Evolutionary conservation across 2,888 invertebrate species (phyloP).

Genomic region (Gastrophysa polygoni): DNA sequence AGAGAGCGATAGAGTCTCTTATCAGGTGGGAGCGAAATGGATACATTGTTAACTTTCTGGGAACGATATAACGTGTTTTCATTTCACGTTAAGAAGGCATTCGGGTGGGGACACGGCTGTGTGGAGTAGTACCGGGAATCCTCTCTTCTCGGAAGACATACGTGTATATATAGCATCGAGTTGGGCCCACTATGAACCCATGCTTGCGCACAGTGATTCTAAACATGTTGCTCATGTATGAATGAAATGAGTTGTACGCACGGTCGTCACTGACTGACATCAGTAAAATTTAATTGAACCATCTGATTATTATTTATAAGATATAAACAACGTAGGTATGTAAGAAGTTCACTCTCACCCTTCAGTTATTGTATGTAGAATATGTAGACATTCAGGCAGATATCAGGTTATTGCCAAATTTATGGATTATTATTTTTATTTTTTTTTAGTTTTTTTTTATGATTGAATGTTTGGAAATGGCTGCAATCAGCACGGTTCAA

Average conservation of each 20-base stretch:
- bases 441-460: too few species aligned
- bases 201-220: conserved; percentile 28
- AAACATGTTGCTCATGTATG: conserved; percentile 25
- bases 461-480: too few species aligned
- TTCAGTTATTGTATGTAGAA: too few species aligned
- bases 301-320: neutral
- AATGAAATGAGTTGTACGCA: conserved; percentile 7
- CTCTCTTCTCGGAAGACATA: conserved; percentile 51
- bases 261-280: neutral
- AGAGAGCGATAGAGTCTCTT: conserved; percentile 8
- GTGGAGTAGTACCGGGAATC: conserved; percentile 55
- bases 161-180: conserved; percentile 33
- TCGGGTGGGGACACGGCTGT: conserved; percentile 38
- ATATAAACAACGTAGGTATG: neutral
- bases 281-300: neutral
- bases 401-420: too few species aligned
- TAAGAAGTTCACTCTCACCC: too few species aligned
- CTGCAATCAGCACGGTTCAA: too few species aligned
- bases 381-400: too few species aligned
- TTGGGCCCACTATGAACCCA: conserved; percentile 35
- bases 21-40: conserved; percentile 19
- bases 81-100: conserved; percentile 52
- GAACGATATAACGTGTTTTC: conserved; percentile 57
- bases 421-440: too few species aligned
- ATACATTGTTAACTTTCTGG: conserved; percentile 43